These are phyloP conservation scores for Entelurus aequoreus DNA, from an alignment of 2,113 vertebrate genomes.

Conservation along the genomic window DNA sequence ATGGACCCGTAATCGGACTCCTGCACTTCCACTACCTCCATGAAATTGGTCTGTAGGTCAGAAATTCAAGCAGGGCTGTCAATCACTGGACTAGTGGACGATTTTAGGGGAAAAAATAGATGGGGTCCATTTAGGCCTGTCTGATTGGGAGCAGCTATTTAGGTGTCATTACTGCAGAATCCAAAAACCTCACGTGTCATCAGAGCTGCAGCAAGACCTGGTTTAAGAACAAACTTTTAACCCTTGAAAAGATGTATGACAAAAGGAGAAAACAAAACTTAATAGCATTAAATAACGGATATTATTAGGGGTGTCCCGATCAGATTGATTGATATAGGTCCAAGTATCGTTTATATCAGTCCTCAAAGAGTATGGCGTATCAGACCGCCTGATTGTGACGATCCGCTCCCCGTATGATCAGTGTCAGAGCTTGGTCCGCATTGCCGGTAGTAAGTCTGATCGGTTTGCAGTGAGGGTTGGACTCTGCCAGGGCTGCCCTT, in stretches of 20 bases:
- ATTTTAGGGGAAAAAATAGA: slow-evolving; percentile 20
- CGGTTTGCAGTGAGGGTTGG: too few species aligned
- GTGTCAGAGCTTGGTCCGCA: too few species aligned
- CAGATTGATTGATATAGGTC: too few species aligned
- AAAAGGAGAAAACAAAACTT: neutral
- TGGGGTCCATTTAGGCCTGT: neutral
- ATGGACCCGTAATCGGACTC: slow-evolving; percentile 53
- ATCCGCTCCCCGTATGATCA: too few species aligned
- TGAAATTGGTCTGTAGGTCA: slow-evolving; percentile 52
- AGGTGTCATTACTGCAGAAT: neutral
- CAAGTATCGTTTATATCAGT: too few species aligned
- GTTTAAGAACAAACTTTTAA: neutral
- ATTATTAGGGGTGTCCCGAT: too few species aligned
- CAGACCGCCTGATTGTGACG: too few species aligned
- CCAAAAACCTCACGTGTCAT: neutral
- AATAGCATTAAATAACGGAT: neutral
- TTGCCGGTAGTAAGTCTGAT: too few species aligned
- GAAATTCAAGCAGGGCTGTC: slow-evolving; percentile 43
- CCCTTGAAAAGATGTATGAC: neutral
- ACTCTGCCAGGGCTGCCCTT: too few species aligned
- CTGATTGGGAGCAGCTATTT: neutral
- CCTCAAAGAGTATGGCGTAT: too few species aligned
- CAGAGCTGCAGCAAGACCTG: neutral
- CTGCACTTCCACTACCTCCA: slow-evolving; percentile 36
- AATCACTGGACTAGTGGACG: slow-evolving; percentile 27